Evolutionary conservation across 2,888 invertebrate species (phyloP).

Genomic region (Tineola bisselliella): DNA sequence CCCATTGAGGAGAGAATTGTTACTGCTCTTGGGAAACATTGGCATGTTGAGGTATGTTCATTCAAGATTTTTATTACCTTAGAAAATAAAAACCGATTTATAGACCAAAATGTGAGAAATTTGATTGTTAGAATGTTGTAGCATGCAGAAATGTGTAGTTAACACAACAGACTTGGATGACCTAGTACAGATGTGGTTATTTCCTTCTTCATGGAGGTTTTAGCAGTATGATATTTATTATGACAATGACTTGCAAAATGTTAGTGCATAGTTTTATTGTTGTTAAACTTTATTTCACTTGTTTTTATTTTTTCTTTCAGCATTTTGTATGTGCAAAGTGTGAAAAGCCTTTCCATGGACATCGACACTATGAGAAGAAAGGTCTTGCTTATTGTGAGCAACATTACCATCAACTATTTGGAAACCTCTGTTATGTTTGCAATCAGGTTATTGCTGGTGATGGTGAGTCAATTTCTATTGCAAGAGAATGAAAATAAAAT

Average conservation of each 20-base stretch:
- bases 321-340: slow-evolving; percentile 99
- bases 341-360: slow-evolving; percentile 99
- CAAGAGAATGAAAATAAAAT: too few relatives aligned
- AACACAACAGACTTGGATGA: too few relatives aligned
- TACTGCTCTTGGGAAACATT: slow-evolving; percentile 97
- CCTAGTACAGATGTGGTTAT: too few relatives aligned
- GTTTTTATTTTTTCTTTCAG: slow-evolving; percentile 63
- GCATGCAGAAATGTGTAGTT: too few relatives aligned
- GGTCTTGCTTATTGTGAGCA: slow-evolving; percentile 99
- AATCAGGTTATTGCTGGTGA: slow-evolving; percentile 98
- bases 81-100: too few relatives aligned
- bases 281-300: too few relatives aligned
- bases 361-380: slow-evolving; percentile 98
- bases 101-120: too few relatives aligned
- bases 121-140: too few relatives aligned
- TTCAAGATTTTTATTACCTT: slow-evolving; percentile 26
- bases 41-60: slow-evolving; percentile 89
- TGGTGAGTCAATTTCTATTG: slow-evolving; percentile 66
- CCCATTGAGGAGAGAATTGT: slow-evolving; percentile 99
- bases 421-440: slow-evolving; percentile 98
- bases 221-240: too few relatives aligned
- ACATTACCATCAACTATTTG: slow-evolving; percentile 98
- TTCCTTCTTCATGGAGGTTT: too few relatives aligned
- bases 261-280: too few relatives aligned
- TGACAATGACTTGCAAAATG: too few relatives aligned